Evolutionary conservation across 2,797 vertebrate genomes (phyloP).

Genomic region (Manis javanica): DNA sequence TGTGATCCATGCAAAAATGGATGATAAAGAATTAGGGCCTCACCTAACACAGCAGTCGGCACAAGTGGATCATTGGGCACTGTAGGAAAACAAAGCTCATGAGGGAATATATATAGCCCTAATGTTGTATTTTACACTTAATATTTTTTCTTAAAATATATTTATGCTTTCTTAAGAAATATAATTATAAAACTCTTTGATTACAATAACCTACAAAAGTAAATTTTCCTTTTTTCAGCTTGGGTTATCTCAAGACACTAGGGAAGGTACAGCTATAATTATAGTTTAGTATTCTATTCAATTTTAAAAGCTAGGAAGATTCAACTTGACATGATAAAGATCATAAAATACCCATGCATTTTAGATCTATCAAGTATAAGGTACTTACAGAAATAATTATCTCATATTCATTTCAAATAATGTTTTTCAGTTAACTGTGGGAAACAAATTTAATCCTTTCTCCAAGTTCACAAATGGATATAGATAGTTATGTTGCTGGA

Average conservation of each 20-base stretch:
- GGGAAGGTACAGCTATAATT: conserved; percentile 21
- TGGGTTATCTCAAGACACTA: conserved; percentile 25
- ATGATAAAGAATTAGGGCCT: conserved; percentile 89
- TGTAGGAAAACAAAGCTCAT: conserved; percentile 92
- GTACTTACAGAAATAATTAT: conserved; percentile 43
- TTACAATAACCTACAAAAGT: conserved; percentile 21
- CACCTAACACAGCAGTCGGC: conserved; percentile 99
- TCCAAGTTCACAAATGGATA: not conserved
- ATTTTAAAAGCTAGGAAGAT: conserved; percentile 48
- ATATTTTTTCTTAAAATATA: not conserved
- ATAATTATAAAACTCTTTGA: conserved; percentile 57
- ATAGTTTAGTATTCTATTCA: not conserved
- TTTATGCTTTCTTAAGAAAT: conserved; percentile 61
- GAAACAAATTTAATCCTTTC: conserved; percentile 42
- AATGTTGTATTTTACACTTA: conserved; percentile 67
- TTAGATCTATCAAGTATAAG: conserved; percentile 17
- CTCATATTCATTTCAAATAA: conserved; percentile 6
- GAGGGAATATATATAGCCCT: conserved; percentile 86
- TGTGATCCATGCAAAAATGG: conserved; percentile 85
- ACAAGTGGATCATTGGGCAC: conserved; percentile 99
- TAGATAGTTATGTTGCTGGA: not conserved
- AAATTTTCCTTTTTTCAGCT: conserved; percentile 23
- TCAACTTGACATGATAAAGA: conserved; percentile 37
- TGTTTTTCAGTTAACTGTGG: conserved; percentile 3
- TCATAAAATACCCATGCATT: conserved; percentile 5